A percentile compares a stretch with the other conserved stretches of the same genome.
These are phyloP conservation scores for Nineta flava DNA, from an alignment of 2,888 invertebrate species.

Conservation along the genomic window DNA sequence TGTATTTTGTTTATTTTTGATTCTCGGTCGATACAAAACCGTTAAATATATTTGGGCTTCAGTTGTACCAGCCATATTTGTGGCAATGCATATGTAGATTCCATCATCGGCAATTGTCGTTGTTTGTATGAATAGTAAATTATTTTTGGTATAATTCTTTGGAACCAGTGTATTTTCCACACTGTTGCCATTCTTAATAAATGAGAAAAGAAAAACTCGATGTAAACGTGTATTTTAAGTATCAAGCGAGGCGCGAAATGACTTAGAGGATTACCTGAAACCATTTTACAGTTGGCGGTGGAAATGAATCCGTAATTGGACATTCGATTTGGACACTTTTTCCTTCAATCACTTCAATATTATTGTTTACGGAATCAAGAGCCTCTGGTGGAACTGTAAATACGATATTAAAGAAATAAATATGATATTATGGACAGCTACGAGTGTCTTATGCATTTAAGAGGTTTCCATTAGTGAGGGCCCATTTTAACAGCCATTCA, in stretches of 20 bases:
- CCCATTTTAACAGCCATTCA: too few relatives aligned
- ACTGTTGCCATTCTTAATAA: background rate
- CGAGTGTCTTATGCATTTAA: too few relatives aligned
- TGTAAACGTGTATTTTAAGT: background rate
- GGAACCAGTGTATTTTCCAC: background rate
- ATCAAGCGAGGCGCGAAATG: background rate
- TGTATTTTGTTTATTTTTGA: background rate
- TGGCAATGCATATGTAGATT: constrained; percentile 39
- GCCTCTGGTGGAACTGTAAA: constrained; percentile 15
- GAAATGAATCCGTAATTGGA: constrained; percentile 16
- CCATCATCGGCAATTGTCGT: constrained; percentile 25
- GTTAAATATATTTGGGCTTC: background rate
- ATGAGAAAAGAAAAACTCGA: background rate
- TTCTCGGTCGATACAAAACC: constrained; percentile 10
- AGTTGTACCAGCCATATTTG: constrained; percentile 35
- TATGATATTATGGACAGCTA: too few relatives aligned
- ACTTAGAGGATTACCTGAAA: constrained; percentile 15
- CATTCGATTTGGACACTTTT: constrained; percentile 17
- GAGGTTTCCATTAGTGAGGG: too few relatives aligned
- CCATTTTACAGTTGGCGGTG: constrained; percentile 16
- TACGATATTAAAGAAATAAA: too few relatives aligned
- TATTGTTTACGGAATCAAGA: background rate
- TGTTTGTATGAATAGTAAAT: background rate
- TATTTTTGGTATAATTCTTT: background rate
- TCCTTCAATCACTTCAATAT: constrained; percentile 15